Evolutionary conservation across 2,797 vertebrate genomes (phyloP).

Genomic region (Gastrophryne carolinensis): DNA sequence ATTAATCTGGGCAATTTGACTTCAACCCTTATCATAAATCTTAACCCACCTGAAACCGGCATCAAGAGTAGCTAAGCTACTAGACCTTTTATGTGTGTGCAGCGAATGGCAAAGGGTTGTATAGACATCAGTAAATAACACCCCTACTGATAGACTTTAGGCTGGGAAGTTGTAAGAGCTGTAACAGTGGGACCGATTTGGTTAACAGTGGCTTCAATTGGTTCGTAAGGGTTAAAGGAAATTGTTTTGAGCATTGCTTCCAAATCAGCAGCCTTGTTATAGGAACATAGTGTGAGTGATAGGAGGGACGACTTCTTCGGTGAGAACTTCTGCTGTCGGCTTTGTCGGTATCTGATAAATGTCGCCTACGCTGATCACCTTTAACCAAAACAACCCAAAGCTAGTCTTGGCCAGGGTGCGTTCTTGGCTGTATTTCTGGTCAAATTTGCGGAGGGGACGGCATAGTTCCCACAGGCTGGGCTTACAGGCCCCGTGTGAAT

Average conservation of each 20-base stretch:
- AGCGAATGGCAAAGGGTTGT: too few species aligned
- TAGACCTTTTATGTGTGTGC: too few species aligned
- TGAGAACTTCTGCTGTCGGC: slow-evolving; percentile 62
- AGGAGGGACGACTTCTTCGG: slow-evolving; percentile 58
- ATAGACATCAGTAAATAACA: too few species aligned
- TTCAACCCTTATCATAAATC: too few species aligned
- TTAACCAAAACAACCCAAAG: slow-evolving; percentile 66
- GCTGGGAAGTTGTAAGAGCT: too few species aligned
- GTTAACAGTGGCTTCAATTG: too few species aligned
- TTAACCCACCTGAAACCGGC: too few species aligned
- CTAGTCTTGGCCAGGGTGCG: slow-evolving; percentile 61
- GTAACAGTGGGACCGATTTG: too few species aligned
- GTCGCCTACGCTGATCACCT: slow-evolving; percentile 61
- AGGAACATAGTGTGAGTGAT: slow-evolving; percentile 66
- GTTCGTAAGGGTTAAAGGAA: slow-evolving; percentile 23
- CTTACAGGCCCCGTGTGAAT: slow-evolving; percentile 55
- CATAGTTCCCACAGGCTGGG: slow-evolving; percentile 55
- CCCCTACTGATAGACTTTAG: too few species aligned
- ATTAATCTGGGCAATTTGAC: too few species aligned
- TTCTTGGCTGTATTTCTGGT: slow-evolving; percentile 43
- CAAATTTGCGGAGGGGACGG: slow-evolving; percentile 54
- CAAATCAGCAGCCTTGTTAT: slow-evolving; percentile 73
- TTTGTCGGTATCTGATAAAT: slow-evolving; percentile 62
- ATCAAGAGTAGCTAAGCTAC: too few species aligned
- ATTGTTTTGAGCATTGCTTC: slow-evolving; percentile 51